Evolutionary conservation across 2,797 vertebrate genomes (phyloP), one percentile per base, ranked within the genome.

Genomic region (Merluccius polli): DNA sequence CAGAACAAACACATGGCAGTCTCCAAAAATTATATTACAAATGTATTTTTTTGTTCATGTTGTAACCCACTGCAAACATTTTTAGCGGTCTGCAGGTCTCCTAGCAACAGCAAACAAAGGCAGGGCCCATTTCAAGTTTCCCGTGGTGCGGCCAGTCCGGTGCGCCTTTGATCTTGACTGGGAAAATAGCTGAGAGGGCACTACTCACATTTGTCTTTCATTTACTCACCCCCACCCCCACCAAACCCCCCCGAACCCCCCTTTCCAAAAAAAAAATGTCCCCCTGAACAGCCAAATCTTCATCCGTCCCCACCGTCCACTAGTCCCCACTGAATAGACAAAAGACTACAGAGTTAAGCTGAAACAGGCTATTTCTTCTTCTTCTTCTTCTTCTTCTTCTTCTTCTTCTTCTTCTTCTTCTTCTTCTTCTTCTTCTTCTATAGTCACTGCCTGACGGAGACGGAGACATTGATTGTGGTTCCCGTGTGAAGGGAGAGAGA

Each of bases 81-180:
- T 94, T 93, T 90, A 90, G 91, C 92, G 89, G 89, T 89, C 87
- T 90, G 86, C 83, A 89, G 87, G 92, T 95, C 88, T 92, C 94
- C 91, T 94, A 95, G 94, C 94, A 95, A 95, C 94, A 90, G 92
- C 93, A 93, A 94, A 95, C 93, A 95, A 95, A 94, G 91, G 91
- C 93, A 92, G 89, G 92, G 91, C 91, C 92, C 93, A 94, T 94
- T 93, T 94, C 92, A 94, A 94, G 94, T 94, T 95, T 93, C 91
- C 91, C 71, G 89, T 91, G 91, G 93, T 88, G 93, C 88, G 90
- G 87, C 92, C 88, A 82, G 93, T 91, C 91, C 91, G 77, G 84
- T 90, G 78, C 77, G 90, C 82, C 93, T 94, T 93, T 92, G 92
- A 94, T 94, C 90, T 92, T 92, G 93, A 93, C 91, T 88, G 88